A percentile compares a stretch with the other conserved stretches of the same genome.
phyloP scores from a whole-genome alignment of 2,797 vertebrate genomes.

The Leptodactylus fallax region DNA sequence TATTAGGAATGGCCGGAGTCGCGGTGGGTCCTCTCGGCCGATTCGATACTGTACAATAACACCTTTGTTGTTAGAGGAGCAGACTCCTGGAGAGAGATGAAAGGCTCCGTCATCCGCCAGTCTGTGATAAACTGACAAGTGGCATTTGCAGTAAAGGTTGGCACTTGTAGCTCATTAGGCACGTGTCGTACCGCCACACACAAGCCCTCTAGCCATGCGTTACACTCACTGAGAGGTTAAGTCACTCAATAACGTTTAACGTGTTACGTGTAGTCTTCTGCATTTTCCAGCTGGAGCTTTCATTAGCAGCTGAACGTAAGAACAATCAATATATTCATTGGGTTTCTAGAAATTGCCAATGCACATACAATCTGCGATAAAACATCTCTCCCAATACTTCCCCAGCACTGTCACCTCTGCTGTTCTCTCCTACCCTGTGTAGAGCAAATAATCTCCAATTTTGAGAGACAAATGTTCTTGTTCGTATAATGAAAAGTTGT shows the following conservation, averaged over 20 bases:
- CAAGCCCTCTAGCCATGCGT: conserved; percentile 1
- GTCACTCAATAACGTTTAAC: conserved; percentile 2
- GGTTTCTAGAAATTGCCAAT: background rate
- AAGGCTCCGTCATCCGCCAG: conserved; percentile 18
- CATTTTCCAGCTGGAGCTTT: too few species aligned
- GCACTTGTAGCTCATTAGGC: conserved; percentile 53
- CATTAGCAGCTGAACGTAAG: background rate
- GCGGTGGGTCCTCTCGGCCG: background rate
- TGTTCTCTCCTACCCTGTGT: too few species aligned
- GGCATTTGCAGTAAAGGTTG: conserved; percentile 61
- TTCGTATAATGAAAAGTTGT: too few species aligned
- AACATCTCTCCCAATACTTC: too few species aligned
- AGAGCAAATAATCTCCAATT: too few species aligned
- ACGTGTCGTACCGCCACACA: background rate
- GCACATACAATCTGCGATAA: too few species aligned
- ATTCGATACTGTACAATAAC: background rate
- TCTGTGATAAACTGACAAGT: conserved; percentile 52
- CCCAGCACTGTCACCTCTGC: too few species aligned
- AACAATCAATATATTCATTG: background rate
- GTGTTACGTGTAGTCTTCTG: background rate
- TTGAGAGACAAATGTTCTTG: too few species aligned
- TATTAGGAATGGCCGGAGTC: background rate
- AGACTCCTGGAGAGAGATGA: conserved; percentile 30
- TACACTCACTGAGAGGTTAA: conserved; percentile 11
- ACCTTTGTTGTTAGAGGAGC: conserved; percentile 27